phyloP scores from a whole-genome alignment of 2,113 vertebrate genomes.

The Ovibos moschatus region DNA sequence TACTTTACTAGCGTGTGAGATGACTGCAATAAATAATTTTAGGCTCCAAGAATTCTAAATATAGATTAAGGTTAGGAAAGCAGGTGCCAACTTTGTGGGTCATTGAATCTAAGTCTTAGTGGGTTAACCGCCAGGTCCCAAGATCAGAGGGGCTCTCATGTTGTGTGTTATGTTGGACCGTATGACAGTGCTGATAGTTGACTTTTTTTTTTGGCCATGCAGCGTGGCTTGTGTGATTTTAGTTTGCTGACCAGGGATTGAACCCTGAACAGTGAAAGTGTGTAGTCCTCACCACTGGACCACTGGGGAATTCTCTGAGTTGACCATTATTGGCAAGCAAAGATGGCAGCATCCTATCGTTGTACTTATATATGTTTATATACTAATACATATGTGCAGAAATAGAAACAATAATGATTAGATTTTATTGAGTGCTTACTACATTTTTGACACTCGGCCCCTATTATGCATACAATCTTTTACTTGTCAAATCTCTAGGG shows the following conservation, averaged over 20 bases:
- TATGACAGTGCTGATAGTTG: not conserved
- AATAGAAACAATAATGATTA: not conserved
- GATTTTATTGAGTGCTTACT: not conserved
- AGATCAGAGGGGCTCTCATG: not conserved
- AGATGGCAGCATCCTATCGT: not conserved
- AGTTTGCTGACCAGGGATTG: not conserved
- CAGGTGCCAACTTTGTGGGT: not conserved
- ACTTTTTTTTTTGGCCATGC: not conserved
- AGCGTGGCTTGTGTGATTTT: not conserved
- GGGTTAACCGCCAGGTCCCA: not conserved
- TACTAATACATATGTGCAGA: not conserved
- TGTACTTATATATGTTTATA: not conserved
- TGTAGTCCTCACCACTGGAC: not conserved
- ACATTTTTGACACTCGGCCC: not conserved
- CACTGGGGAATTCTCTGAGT: not conserved
- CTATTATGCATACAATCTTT: not conserved
- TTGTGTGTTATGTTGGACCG: not conserved
- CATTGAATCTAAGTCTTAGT: not conserved
- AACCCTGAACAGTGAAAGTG: not conserved
- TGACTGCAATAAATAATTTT: not conserved
- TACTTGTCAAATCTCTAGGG: not conserved
- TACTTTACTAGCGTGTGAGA: too few species aligned
- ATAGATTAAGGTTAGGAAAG: not conserved
- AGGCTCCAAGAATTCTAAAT: not conserved
- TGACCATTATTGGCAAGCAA: not conserved